A percentile compares a stretch with the other conserved stretches of the same genome.
These are phyloP conservation scores for Propithecus coquereli DNA, from an alignment of 2,113 vertebrate genomes.

Conservation along the genomic window DNA sequence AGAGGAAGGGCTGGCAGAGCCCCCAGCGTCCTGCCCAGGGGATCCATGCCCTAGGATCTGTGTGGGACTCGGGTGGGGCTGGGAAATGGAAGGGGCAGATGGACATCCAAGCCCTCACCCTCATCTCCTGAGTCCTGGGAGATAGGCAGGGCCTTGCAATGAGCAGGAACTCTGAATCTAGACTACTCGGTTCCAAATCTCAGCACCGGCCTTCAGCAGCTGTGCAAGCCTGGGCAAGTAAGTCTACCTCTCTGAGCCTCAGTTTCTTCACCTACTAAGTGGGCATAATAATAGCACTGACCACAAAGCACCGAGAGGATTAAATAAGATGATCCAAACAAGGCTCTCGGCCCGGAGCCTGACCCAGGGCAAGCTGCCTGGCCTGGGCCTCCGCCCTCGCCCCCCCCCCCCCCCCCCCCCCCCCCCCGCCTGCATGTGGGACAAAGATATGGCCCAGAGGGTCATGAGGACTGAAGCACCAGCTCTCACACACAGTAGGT, in stretches of 20 bases:
- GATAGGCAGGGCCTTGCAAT: neutral
- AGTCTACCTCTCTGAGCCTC: neutral
- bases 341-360: neutral
- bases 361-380: neutral
- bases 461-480: neutral
- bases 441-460: neutral
- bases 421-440: neutral
- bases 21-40: neutral
- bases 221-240: neutral
- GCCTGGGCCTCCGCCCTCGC: neutral
- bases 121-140: neutral
- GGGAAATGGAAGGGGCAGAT: neutral
- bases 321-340: neutral
- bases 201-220: neutral
- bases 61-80: fast-evolving
- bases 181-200: neutral
- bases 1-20: neutral
- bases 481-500: neutral
- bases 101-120: neutral
- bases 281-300: neutral
- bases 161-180: neutral
- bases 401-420: too few species aligned
- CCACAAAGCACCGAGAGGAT: neutral
- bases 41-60: neutral
- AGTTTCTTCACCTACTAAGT: neutral